Base-by-base conservation (phyloP, 1,140 invertebrate species). In the Drosophila mojavensis region DNA sequence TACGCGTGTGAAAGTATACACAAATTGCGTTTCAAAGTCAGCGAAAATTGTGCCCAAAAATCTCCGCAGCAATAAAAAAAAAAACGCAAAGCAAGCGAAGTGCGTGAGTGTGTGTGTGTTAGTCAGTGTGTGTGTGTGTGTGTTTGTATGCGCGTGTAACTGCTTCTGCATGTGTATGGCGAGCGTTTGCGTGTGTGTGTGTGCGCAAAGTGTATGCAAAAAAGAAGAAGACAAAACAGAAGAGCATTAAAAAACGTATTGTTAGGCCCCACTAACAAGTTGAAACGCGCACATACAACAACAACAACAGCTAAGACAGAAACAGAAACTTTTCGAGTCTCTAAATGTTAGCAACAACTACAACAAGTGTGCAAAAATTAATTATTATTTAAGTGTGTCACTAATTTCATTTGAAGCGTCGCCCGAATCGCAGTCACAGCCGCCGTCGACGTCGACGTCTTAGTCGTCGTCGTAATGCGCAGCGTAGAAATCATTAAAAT, bases 201-300 rank as follows among this genome's bases (percentile, higher is more conserved):
- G 79, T 86, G 83, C 83, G 83, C 79, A 88, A 88, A 88, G 84
- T 88, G 84, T 88, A 88, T 88, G 84, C 84, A 89, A 89, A 88
- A 88, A 88, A 86, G 76, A 89, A 73, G 80, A 88, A 79, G 79
- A 81, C 68, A 83, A 80, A 82, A 82, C 75, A 82, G 78, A 89
- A 84, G 69, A 88, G 81, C 75, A 89, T 85, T 85, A 79, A 79
- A 80, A 89, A 81, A 76, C 69, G 79, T 77, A 86, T 73, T 73
- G 70, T 73, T 73, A 28, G 43, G 43, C 53, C 51, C 55, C 67
- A 70, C 67, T 71, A 77, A 89, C 80, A 81, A 89, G 69, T 79
- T 88, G 70, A 74, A 74, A 83, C 79, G 79, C 79, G 76, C 83
- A 78, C 69, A 83, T 51, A 86, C 66, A 50, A 33, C 55, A 65